These are phyloP conservation scores for Lysandra coridon DNA, from an alignment of 2,888 invertebrate species.

Conservation along the genomic window DNA sequence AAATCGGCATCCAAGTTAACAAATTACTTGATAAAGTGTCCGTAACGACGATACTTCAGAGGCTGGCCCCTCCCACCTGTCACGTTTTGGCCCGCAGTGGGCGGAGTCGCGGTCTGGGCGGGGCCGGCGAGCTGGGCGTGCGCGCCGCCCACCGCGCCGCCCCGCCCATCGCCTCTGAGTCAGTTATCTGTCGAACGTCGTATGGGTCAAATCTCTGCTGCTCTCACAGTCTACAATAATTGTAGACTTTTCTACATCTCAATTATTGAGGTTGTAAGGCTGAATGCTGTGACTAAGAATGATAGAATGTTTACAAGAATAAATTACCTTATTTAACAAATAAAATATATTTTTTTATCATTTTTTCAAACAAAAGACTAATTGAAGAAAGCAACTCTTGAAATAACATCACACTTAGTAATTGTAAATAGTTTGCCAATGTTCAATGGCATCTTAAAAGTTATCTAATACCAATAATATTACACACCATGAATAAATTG, in stretches of 20 bases:
- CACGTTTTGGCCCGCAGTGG: constrained; percentile 61
- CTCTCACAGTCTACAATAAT: background rate
- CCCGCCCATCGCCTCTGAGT: constrained; percentile 69
- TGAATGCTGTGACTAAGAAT: background rate
- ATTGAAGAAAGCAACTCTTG: too few relatives aligned
- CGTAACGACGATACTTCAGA: constrained; percentile 75
- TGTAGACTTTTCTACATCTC: too few relatives aligned
- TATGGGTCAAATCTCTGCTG: constrained; percentile 55
- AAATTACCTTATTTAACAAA: too few relatives aligned
- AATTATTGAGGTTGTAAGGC: background rate
- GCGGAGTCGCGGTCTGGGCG: constrained; percentile 60
- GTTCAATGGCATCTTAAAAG: too few relatives aligned
- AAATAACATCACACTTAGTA: background rate
- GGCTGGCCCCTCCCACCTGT: constrained; percentile 67
- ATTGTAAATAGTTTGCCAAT: too few relatives aligned
- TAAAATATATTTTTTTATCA: too few relatives aligned
- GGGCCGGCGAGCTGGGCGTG: constrained; percentile 49
- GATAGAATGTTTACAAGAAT: background rate
- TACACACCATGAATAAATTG: background rate
- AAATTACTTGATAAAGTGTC: constrained; percentile 79
- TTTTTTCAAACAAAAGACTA: too few relatives aligned
- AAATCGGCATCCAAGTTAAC: constrained; percentile 71
- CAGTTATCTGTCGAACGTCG: constrained; percentile 69
- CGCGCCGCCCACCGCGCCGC: constrained; percentile 57
- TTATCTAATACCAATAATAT: background rate